Base-by-base conservation (phyloP, 2,113 vertebrate species). In the Phaetusa simplex region DNA sequence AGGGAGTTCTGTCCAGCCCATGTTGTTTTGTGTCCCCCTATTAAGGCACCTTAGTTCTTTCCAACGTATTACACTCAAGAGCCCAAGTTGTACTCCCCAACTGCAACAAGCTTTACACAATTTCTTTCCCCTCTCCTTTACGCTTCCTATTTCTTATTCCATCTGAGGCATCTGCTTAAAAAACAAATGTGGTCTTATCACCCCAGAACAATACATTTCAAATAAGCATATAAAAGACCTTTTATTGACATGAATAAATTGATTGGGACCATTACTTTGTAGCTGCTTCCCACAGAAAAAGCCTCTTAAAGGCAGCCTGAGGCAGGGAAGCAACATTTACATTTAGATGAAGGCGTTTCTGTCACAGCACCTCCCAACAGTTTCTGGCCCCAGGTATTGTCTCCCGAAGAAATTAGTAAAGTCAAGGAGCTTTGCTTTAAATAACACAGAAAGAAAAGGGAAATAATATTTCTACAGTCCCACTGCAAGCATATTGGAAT, bases 281-380 rank as follows among this genome's bases (percentile, higher is more conserved):
- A 80, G 81, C 93, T 56, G 79, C 83, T 93, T 96, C 92, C 81
- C 64, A 82, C 76, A 73, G 80, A 87, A 90, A 89, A 91, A 78
- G 69, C 71, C 67, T 91, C 80, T 93, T 43, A 85, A 82, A 86
- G 69, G 55, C 83, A 93, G 94, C 95, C 95, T 12, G 72, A 92
- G 95, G 94, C 94, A 85, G 70, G 24, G 40, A 89, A 86, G 66
- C 55, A 77, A 69, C 80, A 96, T 97, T 97, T 96, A 96, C 96
- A 97, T 97, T 97, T 96, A 97, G 97, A 97, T 96, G 91, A 97
- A 97, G 89, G 96, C 13, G 43, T 95, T 94, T 91, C 93, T 89
- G 88, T 73, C 86, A 78, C 78, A 69, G 64, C 77, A 91, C 64
- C 86, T 95, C 86, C 89, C 89, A 80, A 49, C 77, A 73, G 56